Base-by-base conservation (phyloP, 2,888 invertebrate genomes). In the Syrista parreyssii region DNA sequence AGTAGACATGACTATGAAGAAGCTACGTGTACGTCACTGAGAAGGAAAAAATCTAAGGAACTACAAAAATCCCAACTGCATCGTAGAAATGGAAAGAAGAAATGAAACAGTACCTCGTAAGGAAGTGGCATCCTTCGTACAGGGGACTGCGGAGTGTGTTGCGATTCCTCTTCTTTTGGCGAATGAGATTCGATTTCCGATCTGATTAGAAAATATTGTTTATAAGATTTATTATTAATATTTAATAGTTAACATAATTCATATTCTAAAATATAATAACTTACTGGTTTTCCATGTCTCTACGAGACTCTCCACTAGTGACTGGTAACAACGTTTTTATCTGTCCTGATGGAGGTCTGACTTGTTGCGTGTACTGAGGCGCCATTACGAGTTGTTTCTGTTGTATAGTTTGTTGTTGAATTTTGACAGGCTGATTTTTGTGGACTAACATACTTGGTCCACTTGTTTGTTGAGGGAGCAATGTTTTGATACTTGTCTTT, bases 51-150 rank as follows among this genome's bases (percentile, higher is more conserved):
- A 76, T 75, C 68, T 33, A 78, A 31, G 72, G 75, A 30, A 33
- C 73, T n/a, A 33, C 55, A 73, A 79, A 23, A 68, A 12, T 72
- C 77, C 23, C 32, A 74, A 15, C 30, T 32, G 36, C 30, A 68
- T 15, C 32, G 23, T 9, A 55, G 23, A 55, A 23, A 55, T 15
- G 55, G 9, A 55, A 23, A 23, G 23, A 55, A 23, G 23, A 23
- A 55, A 55, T 55, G 9, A 75, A 35, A 23, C 75, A 75, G 80
- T 88, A 91, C 91, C 90, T 91, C 91, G 77, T 89, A 91, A 76
- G 90, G 88, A 74, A 88, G 87, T 11, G 91, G 90, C 86, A 89
- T 86, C 79, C 90, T 85, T 81, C 88, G 86, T 30, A 86, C 84
- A 3, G 91, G 88, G 35, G 91, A 89, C 34, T 86, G 84, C n/a